phyloP scores from a whole-genome alignment of 1,140 invertebrate species.

The Aphis gossypii region DNA sequence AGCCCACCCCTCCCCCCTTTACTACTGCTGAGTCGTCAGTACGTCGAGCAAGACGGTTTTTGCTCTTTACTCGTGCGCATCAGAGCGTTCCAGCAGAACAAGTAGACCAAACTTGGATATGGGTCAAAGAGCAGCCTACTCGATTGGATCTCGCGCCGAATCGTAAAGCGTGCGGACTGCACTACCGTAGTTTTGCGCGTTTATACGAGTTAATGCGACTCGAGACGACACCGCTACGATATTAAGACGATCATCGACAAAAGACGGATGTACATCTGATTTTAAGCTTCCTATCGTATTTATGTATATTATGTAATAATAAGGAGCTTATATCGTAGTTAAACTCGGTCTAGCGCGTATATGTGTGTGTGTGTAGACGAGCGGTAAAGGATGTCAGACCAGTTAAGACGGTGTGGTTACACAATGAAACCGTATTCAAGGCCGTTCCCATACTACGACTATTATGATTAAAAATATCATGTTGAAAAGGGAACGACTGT shows the following conservation, averaged over 20 bases:
- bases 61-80: constrained; percentile 57
- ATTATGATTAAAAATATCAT: constrained; percentile 35
- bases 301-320: neutral
- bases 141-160: constrained; percentile 35
- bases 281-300: neutral
- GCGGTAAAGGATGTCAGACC: constrained; percentile 36
- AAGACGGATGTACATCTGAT: neutral
- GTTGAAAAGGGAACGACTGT: constrained; percentile 46
- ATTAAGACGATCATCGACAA: neutral
- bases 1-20: neutral
- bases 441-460: constrained; percentile 41
- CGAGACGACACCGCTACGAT: neutral
- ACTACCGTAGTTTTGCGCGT: neutral
- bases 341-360: neutral
- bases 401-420: constrained; percentile 40
- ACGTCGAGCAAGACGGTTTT: constrained; percentile 45
- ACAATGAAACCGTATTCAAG: constrained; percentile 50
- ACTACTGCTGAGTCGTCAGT: neutral
- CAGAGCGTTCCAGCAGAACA: constrained; percentile 51
- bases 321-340: neutral
- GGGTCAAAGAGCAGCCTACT: constrained; percentile 48
- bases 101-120: constrained; percentile 46
- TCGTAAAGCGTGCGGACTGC: neutral
- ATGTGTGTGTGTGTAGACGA: neutral
- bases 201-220: neutral